Percentiles rank a stretch among this genome's conserved stretches.
phyloP scores from a whole-genome alignment of 1,140 invertebrate species.

The Pomacea maculata region DNA sequence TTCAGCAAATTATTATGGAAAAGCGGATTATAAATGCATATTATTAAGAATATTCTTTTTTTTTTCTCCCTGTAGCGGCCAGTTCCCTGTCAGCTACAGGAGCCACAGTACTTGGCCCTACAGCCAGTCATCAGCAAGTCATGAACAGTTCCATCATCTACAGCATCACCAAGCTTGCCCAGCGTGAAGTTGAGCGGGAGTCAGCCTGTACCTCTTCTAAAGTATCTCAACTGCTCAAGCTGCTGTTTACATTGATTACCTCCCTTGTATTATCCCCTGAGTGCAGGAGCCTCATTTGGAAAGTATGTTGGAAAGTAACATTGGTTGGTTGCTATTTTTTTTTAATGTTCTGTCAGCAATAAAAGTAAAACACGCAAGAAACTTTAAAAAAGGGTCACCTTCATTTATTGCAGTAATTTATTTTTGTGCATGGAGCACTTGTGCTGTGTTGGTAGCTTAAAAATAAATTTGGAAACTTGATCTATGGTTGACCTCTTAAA shows the following conservation, averaged over 20 bases:
- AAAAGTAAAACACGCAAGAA: too few relatives aligned
- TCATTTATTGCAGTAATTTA: too few relatives aligned
- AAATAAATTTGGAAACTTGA: too few relatives aligned
- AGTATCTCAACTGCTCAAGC: constrained; percentile 27
- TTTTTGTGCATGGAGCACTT: too few relatives aligned
- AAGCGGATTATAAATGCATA: too few relatives aligned
- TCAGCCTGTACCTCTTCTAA: not conserved
- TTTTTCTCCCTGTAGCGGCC: constrained; percentile 39
- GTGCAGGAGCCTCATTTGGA: constrained; percentile 61
- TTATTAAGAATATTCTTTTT: too few relatives aligned
- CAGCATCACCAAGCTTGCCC: constrained; percentile 49
- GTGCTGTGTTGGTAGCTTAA: too few relatives aligned
- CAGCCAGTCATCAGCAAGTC: constrained; percentile 30
- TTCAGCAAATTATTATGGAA: not conserved
- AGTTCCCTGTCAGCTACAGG: constrained; percentile 52
- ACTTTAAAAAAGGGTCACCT: too few relatives aligned
- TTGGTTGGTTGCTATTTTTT: not conserved
- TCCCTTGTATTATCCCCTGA: constrained; percentile 55
- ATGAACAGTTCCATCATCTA: constrained; percentile 56
- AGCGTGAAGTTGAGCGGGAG: constrained; percentile 43
- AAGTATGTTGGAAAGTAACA: constrained; percentile 40
- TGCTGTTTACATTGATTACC: constrained; percentile 48
- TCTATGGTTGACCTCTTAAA: too few relatives aligned
- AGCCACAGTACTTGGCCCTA: constrained; percentile 5
- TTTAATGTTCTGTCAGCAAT: not conserved